phyloP scores from a whole-genome alignment of 2,888 invertebrate species.

The Caenorhabditis panamensis region DNA sequence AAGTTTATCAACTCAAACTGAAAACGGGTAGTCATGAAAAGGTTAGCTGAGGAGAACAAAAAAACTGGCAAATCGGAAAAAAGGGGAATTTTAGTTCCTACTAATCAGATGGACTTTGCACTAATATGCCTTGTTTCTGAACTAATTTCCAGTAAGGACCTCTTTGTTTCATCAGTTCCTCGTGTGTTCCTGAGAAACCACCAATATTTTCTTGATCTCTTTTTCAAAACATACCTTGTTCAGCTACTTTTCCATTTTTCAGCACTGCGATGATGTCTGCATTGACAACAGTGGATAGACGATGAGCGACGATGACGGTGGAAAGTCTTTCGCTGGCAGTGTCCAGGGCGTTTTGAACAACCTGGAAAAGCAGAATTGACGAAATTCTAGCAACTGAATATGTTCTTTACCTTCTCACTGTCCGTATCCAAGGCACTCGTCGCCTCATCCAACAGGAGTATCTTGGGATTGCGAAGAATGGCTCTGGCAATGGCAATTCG shows the following conservation, averaged over 20 bases:
- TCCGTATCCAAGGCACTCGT: conserved; percentile 73
- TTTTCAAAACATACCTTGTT: conserved; percentile 22
- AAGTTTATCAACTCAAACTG: no score
- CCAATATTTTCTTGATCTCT: no score
- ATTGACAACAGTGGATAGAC: conserved; percentile 83
- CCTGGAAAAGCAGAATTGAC: conserved; percentile 82
- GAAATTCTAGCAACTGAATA: neutral
- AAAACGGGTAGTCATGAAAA: no score
- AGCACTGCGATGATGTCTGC: conserved; percentile 83
- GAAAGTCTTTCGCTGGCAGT: conserved; percentile 82
- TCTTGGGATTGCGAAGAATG: conserved; percentile 56
- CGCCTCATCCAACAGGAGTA: conserved; percentile 65
- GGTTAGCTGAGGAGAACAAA: no score
- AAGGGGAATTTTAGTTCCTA: no score
- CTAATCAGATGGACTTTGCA: no score
- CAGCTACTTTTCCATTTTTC: conserved; percentile 77
- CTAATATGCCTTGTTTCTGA: conserved; percentile 14
- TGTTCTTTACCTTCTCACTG: conserved; percentile 63
- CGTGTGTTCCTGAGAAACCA: conserved; percentile 44
- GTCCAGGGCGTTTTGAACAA: conserved; percentile 85
- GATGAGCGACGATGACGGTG: conserved; percentile 82
- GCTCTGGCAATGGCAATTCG: conserved; percentile 82
- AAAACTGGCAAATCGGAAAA: no score
- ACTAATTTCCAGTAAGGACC: conserved; percentile 34
- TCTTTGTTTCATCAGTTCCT: conserved; percentile 12